Base-by-base conservation (phyloP, 2,113 vertebrate genomes). In the Serinus canaria region DNA sequence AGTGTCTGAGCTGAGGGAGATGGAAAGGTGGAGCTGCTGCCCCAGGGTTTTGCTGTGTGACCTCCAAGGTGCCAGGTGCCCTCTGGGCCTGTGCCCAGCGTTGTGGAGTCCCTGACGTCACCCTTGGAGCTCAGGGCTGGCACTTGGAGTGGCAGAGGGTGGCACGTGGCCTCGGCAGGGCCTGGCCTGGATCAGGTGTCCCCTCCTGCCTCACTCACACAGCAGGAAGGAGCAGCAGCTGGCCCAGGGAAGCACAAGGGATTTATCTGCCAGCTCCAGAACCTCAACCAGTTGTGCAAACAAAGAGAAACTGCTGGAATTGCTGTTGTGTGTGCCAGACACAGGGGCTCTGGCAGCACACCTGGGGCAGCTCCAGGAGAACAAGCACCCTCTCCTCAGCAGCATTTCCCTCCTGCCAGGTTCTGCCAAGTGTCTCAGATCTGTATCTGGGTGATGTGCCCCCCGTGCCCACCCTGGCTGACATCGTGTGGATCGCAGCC, bases 401-500 rank as follows among this genome's bases (percentile, higher is more conserved):
- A 13, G 7, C 0, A 1, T n/a, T 30, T 35, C 47, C 62, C 16
- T 50, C 69, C 28, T 63, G 41, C 25, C 83, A 99, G 99, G 98
- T 98, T 14, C 97, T 99, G 13, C 99, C 99, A 4, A 98, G 98
- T 14, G 93, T 99, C 37, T 98, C 98, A 3, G 87, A 99, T 16
- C 97, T 99, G 58, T 98, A 98, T 39, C 93, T 98, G 55, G 96
- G 87, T 15, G 98, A 99, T 3, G 98, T 98, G 6, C 99, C 99
- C 30, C 96, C 98, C 22, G 99, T 99, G 30, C 99, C 99, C 49
- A 99, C 99, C 12, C 90, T 99, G 97, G 99, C 99, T 79, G 99
- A 99, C 92, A 98, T 99, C n/a, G 99, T 99, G 74, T 99, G 99
- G 99, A 99, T 99, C 74, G 99, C 98, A 47, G 99, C 99, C 13